phyloP scores from a whole-genome alignment of 2,888 invertebrate genomes.

The Pyrrhosoma nymphula region DNA sequence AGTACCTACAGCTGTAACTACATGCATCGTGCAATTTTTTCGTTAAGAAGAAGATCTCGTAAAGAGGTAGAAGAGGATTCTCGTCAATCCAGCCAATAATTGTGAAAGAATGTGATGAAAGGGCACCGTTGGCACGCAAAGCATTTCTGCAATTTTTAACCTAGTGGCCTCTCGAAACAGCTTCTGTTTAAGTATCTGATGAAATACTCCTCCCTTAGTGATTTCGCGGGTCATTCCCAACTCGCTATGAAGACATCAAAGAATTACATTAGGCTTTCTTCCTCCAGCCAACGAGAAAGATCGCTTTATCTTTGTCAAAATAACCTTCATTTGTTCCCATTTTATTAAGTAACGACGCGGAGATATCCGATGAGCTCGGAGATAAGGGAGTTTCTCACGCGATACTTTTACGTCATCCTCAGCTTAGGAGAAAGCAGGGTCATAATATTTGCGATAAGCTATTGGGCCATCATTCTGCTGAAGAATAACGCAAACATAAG shows the following conservation, averaged over 20 bases:
- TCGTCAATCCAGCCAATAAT: not conserved
- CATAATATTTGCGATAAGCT: not conserved
- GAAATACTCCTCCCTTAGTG: not conserved
- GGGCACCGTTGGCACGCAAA: no score
- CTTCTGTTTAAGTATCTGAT: not conserved
- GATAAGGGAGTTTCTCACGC: conserved; percentile 35
- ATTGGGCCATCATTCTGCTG: not conserved
- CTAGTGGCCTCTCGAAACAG: not conserved
- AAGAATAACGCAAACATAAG: not conserved
- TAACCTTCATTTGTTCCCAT: conserved; percentile 15
- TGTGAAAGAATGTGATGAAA: not conserved
- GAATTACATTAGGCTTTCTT: not conserved
- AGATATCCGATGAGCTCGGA: not conserved
- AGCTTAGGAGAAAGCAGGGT: not conserved
- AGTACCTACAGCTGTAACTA: no score
- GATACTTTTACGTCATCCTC: not conserved
- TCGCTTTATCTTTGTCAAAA: not conserved
- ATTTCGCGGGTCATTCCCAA: not conserved
- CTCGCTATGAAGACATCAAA: conserved; percentile 8
- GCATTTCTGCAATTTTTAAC: not conserved
- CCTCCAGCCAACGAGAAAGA: not conserved
- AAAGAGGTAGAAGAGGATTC: not conserved
- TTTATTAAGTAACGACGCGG: conserved; percentile 44
- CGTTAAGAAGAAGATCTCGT: not conserved
- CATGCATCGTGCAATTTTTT: no score